Evolutionary conservation across 2,888 invertebrate genomes (phyloP).

Genomic region (Lomographa bimaculata): DNA sequence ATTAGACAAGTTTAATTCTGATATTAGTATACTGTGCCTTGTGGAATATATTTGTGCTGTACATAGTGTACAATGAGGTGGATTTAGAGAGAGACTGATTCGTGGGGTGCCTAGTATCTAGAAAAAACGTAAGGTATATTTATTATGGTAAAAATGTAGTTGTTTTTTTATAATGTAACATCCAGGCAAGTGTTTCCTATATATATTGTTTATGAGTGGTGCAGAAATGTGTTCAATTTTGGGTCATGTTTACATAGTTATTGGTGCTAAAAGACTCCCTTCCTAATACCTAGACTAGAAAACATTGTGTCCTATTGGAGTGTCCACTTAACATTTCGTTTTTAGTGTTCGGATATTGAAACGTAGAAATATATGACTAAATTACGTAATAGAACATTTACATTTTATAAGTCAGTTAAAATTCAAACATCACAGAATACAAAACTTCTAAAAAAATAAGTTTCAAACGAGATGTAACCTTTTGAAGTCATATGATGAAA

Average conservation of each 20-base stretch:
- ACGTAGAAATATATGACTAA: too few relatives aligned
- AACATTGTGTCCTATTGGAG: conserved; percentile 6
- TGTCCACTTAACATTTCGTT: neutral
- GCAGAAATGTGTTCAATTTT: conserved; percentile 34
- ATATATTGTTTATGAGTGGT: conserved; percentile 21
- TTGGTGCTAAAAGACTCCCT: conserved; percentile 30
- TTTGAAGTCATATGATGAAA: too few relatives aligned
- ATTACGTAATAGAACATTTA: too few relatives aligned
- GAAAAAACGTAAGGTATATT: conserved; percentile 24
- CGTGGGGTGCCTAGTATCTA: conserved; percentile 29
- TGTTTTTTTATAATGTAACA: conserved; percentile 8
- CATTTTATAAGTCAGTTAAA: too few relatives aligned
- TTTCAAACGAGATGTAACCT: too few relatives aligned
- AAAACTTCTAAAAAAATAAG: too few relatives aligned
- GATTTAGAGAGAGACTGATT: conserved; percentile 32
- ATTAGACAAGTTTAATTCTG: conserved; percentile 33
- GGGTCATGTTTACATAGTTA: conserved; percentile 30
- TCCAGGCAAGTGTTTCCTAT: conserved; percentile 16
- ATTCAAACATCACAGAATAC: too few relatives aligned
- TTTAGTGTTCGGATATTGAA: neutral
- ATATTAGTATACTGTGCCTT: conserved; percentile 32
- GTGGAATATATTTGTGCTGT: conserved; percentile 17
- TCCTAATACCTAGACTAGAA: conserved; percentile 6
- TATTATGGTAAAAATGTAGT: conserved; percentile 21
- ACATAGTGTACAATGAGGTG: conserved; percentile 19